Evolutionary conservation across 2,113 vertebrate species (phyloP), one percentile per base, ranked within the genome.

Genomic region (Hiodon alosoides): DNA sequence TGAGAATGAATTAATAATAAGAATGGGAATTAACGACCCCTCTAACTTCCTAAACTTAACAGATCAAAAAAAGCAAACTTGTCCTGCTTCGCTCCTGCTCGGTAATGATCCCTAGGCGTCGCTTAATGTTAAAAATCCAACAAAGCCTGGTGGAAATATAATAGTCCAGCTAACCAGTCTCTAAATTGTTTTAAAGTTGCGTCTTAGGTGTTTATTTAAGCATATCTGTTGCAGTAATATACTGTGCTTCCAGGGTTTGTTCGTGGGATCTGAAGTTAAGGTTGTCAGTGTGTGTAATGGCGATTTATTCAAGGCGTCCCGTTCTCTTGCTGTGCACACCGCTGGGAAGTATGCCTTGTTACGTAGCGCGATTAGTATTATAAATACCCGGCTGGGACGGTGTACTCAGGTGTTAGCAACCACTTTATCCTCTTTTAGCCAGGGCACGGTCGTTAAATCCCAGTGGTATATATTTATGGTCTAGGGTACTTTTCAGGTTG

Each of bases 341-440:
- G 4, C 5, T 48, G 48, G 54, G 61, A 53, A 64, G 55, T 8
- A n/a, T 16, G n/a, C 60, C 51, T 53, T 54, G n/a, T 8, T 65
- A 64, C 64, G 59, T 48, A 61, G 60, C n/a, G 48, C 53, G 72
- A 73, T 73, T 52, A 73, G 72, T 10, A 65, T 73, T 73, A 72
- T 72, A 73, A 64, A 64, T 64, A 64, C 64, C 71, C 52, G 14
- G 5, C 60, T 60, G 60, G 71, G 71, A 64, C 60, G 14, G 59
- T 10, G 17, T 54, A n/a, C 48, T 4, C 11, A 16, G 71, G 71
- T 64, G 47, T 73, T 73, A 50, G 55, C 47, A n/a, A 65, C 61
- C 72, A 73, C 60, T 73, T 31, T 73, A 64, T 52, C 72, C 72
- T 54, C 60, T 73, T 64, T 59, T 65, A 17, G n/a, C 13, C 72